Evolutionary conservation across 2,113 vertebrate genomes (phyloP), one percentile per base, ranked within the genome.

Genomic region (Cephalopholis sonnerati): DNA sequence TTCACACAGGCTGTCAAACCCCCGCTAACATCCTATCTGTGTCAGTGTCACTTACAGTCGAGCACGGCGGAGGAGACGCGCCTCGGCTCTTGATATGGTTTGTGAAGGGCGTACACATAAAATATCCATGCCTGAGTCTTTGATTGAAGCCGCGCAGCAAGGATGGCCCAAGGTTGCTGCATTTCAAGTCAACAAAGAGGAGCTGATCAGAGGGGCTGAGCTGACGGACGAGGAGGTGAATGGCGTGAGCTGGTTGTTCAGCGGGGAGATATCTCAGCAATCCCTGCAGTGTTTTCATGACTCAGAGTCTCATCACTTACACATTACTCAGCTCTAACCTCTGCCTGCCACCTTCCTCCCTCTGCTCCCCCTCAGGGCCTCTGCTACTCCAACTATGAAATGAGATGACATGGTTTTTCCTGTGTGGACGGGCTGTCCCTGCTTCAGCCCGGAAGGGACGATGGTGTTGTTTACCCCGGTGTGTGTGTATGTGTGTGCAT

Each of bases 261-360:
- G 58, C 54, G 16, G 55, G 20, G 65, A 65, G 46, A 82, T 73
- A 79, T 57, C 74, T 61, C 68, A 58, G 63, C 84, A 24, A 22
- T 84, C 70, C 67, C 81, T 54, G 79, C 67, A 73, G 79, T 81
- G 71, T 83, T 84, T 71, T 67, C 68, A 80, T 73, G 77, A 93
- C 73, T 86, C 79, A 63, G 75, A 86, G 57, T 62, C 74, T 73
- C 82, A 68, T 84, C 57, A 39, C 78, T 85, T 86, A 69, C 74
- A 83, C 63, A 91, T 91, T 89, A 89, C 55, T 90, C 85, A 86
- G 85, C 82, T 77, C 25, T 77, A 89, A 82, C 84, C 81, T 86
- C 61, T 36, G 27, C 77, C 24, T 61, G 69, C 53, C 57, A 67
- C 57, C 18, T 71, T 39, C 32, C 54, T 61, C 51, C 57, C 67